These are phyloP conservation scores for Macrobrachium rosenbergii DNA, from an alignment of 1,140 invertebrate species.

Conservation along the genomic window DNA sequence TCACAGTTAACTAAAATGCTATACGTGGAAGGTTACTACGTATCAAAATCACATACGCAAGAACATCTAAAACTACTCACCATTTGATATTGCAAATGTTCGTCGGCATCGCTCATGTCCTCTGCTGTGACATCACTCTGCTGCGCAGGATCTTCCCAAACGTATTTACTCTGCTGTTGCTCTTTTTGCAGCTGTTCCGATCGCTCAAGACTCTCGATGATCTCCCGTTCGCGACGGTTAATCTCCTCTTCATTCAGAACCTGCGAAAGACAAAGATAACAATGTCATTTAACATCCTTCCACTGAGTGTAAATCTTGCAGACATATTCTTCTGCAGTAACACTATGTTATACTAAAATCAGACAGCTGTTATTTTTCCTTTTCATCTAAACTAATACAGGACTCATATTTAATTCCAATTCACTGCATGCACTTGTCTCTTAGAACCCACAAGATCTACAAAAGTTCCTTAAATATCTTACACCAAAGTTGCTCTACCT, in stretches of 20 bases:
- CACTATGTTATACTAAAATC: no score
- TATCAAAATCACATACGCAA: background rate
- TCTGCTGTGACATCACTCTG: background rate
- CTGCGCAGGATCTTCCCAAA: slow-evolving; percentile 71
- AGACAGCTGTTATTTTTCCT: no score
- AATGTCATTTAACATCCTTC: background rate
- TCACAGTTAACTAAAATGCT: no score
- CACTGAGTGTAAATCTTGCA: no score
- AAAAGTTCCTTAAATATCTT: no score
- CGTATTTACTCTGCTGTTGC: slow-evolving; percentile 68
- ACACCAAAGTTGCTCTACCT: no score
- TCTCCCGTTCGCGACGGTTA: slow-evolving; percentile 80
- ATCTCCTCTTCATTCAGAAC: slow-evolving; percentile 75
- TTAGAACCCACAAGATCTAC: no score
- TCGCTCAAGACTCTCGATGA: slow-evolving; percentile 79
- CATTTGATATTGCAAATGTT: slow-evolving; percentile 53
- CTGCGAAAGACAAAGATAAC: slow-evolving; percentile 1
- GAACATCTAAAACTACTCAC: background rate
- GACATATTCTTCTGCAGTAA: no score
- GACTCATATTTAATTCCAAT: no score
- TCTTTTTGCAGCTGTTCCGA: slow-evolving; percentile 74
- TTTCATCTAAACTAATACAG: no score
- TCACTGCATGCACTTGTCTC: no score
- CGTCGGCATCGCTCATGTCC: slow-evolving; percentile 18
- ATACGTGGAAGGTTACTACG: background rate